Evolutionary conservation across 53 echinoderm and acorn worm species (phyloP).

Genomic region (Paracentrotus lividus): DNA sequence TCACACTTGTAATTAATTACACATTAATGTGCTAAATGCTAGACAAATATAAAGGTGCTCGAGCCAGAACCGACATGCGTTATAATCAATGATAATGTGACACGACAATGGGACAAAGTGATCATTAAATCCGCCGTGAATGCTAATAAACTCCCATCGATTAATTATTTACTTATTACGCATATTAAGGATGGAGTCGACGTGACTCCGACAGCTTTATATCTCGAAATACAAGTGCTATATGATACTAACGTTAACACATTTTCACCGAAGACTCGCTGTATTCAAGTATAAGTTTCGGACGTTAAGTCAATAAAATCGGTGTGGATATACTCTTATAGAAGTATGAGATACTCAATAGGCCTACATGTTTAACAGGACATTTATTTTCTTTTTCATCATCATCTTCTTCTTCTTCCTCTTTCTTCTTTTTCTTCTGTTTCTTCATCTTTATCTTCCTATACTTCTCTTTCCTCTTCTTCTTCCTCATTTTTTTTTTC

Average conservation of each 20-base stretch:
- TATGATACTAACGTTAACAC: conserved; percentile 1
- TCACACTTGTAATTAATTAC: not conserved
- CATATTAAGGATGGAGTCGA: not conserved
- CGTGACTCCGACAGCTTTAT: not conserved
- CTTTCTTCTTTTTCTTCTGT: too few species aligned
- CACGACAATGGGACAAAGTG: not conserved
- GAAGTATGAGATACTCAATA: not conserved
- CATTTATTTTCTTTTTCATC: not conserved
- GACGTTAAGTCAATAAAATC: not conserved
- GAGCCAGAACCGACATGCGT: not conserved
- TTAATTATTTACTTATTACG: conserved; percentile 10
- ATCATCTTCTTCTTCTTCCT: too few species aligned
- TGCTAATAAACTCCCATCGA: not conserved
- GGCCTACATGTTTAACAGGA: not conserved
- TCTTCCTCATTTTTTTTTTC: too few species aligned
- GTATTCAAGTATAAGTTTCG: not conserved
- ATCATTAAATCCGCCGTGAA: not conserved
- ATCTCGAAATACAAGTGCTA: not conserved
- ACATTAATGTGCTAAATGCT: conserved; percentile 16
- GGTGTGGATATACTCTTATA: not conserved
- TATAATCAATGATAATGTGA: not conserved
- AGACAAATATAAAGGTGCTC: not conserved
- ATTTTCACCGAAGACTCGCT: not conserved
- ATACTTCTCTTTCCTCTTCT: too few species aligned
- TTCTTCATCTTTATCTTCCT: too few species aligned